These are phyloP conservation scores for Myrmecophaga tridactyla DNA, from an alignment of 2,113 vertebrate genomes.

Conservation along the genomic window DNA sequence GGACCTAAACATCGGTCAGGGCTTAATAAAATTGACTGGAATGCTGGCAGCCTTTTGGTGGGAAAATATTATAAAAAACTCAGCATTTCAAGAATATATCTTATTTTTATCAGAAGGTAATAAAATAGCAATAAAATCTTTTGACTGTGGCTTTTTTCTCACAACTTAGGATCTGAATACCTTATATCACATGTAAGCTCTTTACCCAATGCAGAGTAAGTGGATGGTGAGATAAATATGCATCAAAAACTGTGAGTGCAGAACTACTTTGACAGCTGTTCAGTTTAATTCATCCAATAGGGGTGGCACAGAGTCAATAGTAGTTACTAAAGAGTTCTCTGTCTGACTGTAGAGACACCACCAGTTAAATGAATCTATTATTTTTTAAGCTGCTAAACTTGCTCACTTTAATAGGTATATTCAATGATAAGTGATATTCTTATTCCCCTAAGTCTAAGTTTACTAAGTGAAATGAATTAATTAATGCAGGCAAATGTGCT, in stretches of 20 bases:
- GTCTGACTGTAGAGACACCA: background rate
- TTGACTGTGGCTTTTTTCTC: background rate
- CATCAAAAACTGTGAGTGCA: background rate
- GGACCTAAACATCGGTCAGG: background rate
- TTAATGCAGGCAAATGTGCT: background rate
- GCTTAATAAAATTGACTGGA: conserved; percentile 13
- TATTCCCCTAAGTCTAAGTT: background rate
- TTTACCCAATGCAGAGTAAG: background rate
- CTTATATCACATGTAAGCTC: background rate
- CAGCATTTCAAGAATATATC: background rate
- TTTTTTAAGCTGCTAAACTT: background rate
- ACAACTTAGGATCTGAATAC: background rate
- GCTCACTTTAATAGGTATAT: background rate
- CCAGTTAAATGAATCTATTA: background rate
- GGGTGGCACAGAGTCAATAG: background rate
- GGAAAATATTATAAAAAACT: conserved; percentile 8
- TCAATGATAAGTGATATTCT: background rate
- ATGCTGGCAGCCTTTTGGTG: background rate
- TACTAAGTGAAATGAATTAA: background rate
- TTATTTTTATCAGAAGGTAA: background rate
- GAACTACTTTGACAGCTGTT: background rate
- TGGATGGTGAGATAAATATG: background rate
- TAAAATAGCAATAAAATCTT: conserved; percentile 4
- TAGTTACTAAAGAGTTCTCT: background rate
- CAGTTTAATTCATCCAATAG: background rate